phyloP scores from a whole-genome alignment of 2,888 invertebrate genomes.

The Acanthosepion lycidas region DNA sequence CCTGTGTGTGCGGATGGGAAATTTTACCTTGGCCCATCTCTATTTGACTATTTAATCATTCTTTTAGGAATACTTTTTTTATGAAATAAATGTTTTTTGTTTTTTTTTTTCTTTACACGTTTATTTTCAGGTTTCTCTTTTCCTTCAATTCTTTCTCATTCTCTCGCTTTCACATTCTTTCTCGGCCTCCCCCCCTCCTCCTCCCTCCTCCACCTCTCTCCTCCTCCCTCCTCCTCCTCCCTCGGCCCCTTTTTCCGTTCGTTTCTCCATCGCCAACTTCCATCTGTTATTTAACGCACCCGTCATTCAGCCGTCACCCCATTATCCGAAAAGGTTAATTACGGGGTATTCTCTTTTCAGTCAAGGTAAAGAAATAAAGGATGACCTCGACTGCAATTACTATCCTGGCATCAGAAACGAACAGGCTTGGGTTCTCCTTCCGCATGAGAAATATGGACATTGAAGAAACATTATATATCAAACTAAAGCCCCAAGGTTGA shows the following conservation, averaged over 20 bases:
- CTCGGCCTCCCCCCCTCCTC: no score
- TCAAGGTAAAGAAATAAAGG: background rate
- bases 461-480: background rate
- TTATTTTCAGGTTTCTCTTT: no score
- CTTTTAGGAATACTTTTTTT: no score
- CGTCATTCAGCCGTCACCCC: background rate
- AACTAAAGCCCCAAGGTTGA: background rate
- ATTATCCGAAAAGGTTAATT: background rate
- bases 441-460: background rate
- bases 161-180: no score
- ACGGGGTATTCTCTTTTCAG: background rate
- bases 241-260: no score
- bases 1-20: no score
- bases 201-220: rapidly evolving
- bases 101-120: no score
- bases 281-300: background rate
- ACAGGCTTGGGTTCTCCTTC: background rate
- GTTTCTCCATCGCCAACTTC: background rate
- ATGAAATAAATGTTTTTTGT: no score
- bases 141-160: no score
- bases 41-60: no score
- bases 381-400: background rate
- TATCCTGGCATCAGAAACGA: background rate
- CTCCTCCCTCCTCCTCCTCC: background rate
- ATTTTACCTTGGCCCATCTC: no score